Evolutionary conservation across 2,888 invertebrate species (phyloP).

Genomic region (Brenthis ino): DNA sequence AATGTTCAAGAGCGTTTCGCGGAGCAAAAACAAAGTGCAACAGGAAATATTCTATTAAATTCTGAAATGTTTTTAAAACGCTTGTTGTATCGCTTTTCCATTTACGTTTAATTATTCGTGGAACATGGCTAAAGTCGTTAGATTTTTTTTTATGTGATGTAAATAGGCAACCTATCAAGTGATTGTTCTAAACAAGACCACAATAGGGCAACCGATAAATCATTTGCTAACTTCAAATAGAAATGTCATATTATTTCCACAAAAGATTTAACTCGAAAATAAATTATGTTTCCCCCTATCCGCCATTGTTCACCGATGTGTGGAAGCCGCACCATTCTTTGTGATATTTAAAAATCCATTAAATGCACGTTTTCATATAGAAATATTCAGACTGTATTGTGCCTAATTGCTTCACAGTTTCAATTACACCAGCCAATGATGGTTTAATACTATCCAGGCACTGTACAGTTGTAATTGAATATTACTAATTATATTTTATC

Average conservation of each 20-base stretch:
- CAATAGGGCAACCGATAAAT: slow-evolving; percentile 78
- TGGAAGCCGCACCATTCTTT: slow-evolving; percentile 71
- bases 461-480: background rate
- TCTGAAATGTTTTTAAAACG: background rate
- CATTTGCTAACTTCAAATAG: slow-evolving; percentile 81
- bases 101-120: background rate
- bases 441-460: background rate
- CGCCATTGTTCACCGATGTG: slow-evolving; percentile 77
- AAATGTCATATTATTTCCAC: slow-evolving; percentile 84
- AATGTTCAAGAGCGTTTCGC: slow-evolving; percentile 27
- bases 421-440: slow-evolving; percentile 27
- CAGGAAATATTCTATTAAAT: slow-evolving; percentile 9
- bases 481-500: background rate
- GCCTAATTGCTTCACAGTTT: slow-evolving; percentile 39
- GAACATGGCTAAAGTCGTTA: background rate
- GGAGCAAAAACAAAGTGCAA: slow-evolving; percentile 20
- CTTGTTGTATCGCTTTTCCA: background rate
- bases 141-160: background rate
- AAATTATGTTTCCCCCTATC: slow-evolving; percentile 80
- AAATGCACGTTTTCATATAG: slow-evolving; percentile 74
- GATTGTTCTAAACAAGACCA: slow-evolving; percentile 55
- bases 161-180: background rate
- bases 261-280: slow-evolving; percentile 84
- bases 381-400: slow-evolving; percentile 50
- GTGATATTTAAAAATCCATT: slow-evolving; percentile 82